A percentile compares a stretch with the other conserved stretches of the same genome.
phyloP scores from a whole-genome alignment of 2,888 invertebrate genomes.

The Eledona agricola region DNA sequence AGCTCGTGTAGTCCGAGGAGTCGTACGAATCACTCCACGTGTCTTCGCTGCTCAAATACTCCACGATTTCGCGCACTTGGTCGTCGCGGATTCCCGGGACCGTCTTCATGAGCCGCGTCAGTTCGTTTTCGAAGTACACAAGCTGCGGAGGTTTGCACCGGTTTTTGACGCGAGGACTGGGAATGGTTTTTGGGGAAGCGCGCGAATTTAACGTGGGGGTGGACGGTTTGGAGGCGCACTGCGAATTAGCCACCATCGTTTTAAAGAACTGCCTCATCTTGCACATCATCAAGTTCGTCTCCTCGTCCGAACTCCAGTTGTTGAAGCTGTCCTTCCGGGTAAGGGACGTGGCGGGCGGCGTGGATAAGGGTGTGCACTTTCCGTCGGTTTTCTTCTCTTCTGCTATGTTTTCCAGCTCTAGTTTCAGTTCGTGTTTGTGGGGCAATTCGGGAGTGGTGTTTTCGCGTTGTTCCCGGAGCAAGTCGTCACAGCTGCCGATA shows the following conservation, averaged over 20 bases:
- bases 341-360: conserved; percentile 69
- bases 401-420: conserved; percentile 68
- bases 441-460: conserved; percentile 54
- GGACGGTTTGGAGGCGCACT: conserved; percentile 65
- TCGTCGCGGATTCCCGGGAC: conserved; percentile 91
- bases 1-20: conserved; percentile 90
- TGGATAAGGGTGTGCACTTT: conserved; percentile 49
- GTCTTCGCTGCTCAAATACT: conserved; percentile 90
- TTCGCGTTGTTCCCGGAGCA: conserved; percentile 74
- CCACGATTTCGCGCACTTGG: conserved; percentile 90
- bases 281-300: conserved; percentile 94
- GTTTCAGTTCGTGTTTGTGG: conserved; percentile 54
- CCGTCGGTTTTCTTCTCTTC: conserved; percentile 69
- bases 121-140: conserved; percentile 88
- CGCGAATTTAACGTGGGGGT: conserved; percentile 59
- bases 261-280: conserved; percentile 94
- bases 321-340: conserved; percentile 90
- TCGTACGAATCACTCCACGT: conserved; percentile 95
- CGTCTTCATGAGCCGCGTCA: conserved; percentile 91
- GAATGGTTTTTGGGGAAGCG: conserved; percentile 62
- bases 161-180: conserved; percentile 68
- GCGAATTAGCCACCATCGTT: conserved; percentile 79
- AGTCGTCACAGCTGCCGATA: conserved; percentile 87
- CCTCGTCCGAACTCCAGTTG: conserved; percentile 94
- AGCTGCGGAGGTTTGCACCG: conserved; percentile 84